Base-by-base conservation (phyloP, 1,140 invertebrate genomes). In the Pachyrhynchus sulphureomaculatus region DNA sequence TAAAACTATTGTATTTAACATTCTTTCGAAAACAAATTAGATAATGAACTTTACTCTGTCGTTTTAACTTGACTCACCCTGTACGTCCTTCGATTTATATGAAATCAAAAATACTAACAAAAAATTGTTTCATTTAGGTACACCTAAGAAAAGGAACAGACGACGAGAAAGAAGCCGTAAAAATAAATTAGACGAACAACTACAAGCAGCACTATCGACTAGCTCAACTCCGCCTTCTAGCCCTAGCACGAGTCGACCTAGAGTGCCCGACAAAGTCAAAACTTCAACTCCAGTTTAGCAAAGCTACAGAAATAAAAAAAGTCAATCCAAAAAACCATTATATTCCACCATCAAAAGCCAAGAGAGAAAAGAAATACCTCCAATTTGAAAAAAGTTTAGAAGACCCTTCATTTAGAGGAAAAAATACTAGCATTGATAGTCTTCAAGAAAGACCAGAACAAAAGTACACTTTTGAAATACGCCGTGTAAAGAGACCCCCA, bases 401-500 rank as follows among this genome's bases (percentile, higher is more conserved):
- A 15, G 12, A 12, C 34, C 10, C 12, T 15, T 36, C 3, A 36
- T 12, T 12, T 5, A 12, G 13, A 36, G 10, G 34, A 36, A 15
- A 2, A 12, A 36, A 36, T 2, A 5, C 10, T 12, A 3, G 10
- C n/a, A n/a, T 5, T 36, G 3, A 12, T n/a, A 36, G 12, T n/a
- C 2, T 36, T 3, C 4, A 36, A 12, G 2, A 5, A 5, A 36
- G 4, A 3, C 34, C 4, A 12, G 34, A 36, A 4, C 13, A 15
- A n/a, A 15, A 12, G 12, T 12, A n/a, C 12, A 36, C 10, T n/a
- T 42, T 9, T 53, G 44, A 49, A 15, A 57, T 67, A 24, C 6
- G 58, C 44, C 48, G 53, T 13, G 49, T 67, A 23, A 12, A 5
- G 1, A 56, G 32, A 12, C 34, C 54, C 8, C 21, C 18, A 41